Conservation (phyloP, 2,113 vertebrate genomes). For the Australoheros scitulus region DNA sequence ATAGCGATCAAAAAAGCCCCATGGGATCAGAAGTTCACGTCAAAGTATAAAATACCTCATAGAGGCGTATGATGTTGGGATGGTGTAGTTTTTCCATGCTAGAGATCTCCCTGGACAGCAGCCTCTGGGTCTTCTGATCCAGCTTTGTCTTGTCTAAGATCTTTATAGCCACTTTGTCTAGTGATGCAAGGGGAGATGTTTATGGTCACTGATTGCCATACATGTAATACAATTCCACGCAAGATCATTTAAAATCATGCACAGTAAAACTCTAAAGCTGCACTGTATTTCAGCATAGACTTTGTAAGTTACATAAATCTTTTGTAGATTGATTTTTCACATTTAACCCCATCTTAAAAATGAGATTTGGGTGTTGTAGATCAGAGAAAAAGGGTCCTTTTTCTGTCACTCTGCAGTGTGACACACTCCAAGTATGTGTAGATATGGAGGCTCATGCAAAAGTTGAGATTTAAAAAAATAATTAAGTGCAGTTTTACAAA, state of each 20-base stretch:
- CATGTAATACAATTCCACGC: not conserved
- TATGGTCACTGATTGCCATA: not conserved
- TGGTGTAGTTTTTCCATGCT: constrained; percentile 98
- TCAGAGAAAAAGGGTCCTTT: not conserved
- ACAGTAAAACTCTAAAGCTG: not conserved
- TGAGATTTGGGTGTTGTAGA: not conserved
- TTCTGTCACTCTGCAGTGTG: not conserved
- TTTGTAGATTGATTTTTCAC: not conserved
- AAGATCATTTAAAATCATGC: not conserved
- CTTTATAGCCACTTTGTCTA: constrained; percentile 99
- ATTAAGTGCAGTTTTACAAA: not conserved
- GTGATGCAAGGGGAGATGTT: constrained; percentile 5
- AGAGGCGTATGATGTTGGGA: constrained; percentile 95
- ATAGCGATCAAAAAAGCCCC: not conserved
- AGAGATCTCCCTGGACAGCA: constrained; percentile 94
- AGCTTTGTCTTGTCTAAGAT: constrained; percentile 97
- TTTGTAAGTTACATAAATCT: not conserved
- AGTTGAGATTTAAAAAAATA: not conserved
- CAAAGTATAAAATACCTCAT: constrained; percentile 79
- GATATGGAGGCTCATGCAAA: not conserved
- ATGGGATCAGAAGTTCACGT: not conserved
- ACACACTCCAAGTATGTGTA: not conserved
- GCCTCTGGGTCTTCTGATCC: constrained; percentile 92
- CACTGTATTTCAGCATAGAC: not conserved
- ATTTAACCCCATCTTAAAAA: not conserved